A percentile compares a stretch with the other conserved stretches of the same genome.
These are phyloP conservation scores for Melanaphis sacchari DNA, from an alignment of 1,140 invertebrate species.

Conservation along the genomic window DNA sequence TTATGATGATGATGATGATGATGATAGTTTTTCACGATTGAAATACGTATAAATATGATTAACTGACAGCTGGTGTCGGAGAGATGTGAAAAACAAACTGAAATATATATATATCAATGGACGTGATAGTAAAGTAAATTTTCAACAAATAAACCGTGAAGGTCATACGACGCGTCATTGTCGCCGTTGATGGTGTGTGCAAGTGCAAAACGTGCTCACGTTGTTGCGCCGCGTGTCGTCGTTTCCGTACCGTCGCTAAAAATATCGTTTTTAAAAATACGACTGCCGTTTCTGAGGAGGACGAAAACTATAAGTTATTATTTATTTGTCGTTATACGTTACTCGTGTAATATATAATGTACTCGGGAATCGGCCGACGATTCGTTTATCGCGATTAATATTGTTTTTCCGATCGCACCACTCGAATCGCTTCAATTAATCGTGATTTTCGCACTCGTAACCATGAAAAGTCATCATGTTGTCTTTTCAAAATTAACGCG, in stretches of 20 bases:
- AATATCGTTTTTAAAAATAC: slow-evolving; percentile 19
- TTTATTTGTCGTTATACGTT: neutral
- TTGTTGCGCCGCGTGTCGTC: neutral
- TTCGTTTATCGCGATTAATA: neutral
- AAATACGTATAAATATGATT: neutral
- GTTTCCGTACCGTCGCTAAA: neutral
- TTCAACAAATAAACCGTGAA: neutral
- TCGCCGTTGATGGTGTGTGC: neutral
- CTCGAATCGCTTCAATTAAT: too few relatives aligned
- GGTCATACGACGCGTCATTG: neutral
- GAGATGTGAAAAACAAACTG: neutral
- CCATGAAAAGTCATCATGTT: neutral
- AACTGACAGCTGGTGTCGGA: neutral
- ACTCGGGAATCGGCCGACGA: neutral
- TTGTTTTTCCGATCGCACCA: neutral
- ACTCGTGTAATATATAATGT: neutral
- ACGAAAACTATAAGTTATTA: neutral
- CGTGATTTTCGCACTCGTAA: neutral
- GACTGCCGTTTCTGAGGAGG: neutral
- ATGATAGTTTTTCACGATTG: neutral
- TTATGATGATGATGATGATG: neutral
- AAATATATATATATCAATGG: neutral
- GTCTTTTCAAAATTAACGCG: neutral
- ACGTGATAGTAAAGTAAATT: neutral
- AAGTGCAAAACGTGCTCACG: neutral